Base-by-base conservation (phyloP, 2,888 invertebrate species). In the Cerceris rybyensis region DNA sequence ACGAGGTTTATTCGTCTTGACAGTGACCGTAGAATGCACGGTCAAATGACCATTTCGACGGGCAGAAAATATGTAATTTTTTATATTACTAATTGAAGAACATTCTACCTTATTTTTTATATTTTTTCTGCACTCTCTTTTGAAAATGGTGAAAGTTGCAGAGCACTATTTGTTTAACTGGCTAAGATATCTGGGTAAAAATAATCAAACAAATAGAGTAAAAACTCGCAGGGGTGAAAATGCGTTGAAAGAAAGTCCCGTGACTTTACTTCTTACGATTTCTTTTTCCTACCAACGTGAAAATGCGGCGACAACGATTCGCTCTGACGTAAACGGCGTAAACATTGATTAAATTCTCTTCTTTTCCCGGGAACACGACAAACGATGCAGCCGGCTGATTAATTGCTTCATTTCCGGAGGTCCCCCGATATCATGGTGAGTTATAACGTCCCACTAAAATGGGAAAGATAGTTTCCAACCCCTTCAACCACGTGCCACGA, bases 401-500 rank as follows among this genome's bases (percentile, higher is more conserved):
- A 49, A 65, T 75, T 60, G 75, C 65, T 70, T 75, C 55, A 70
- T 75, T 75, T 75, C 70, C 75, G 64, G 28, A 11, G 52, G n/a
- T 59, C 42, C 43, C 71, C 55, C 70, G 54, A 14, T 57, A 28
- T 43, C 63, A 28, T 39, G 16, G 60, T 46, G n/a, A 59, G 59
- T 50, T n/a, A 42, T 49, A 41, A 52, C 61, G 46, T 43, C 28
- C 14, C 46, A 9, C 14, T 16, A 43, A 39, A 52, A 54, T 43
- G 42, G 41, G 60, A 41, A 73, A 54, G 42, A 58, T 42, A 28
- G 28, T 55, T 28, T 55, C 17, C 58, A 57, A n/a, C 41, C 6
- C 42, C 55, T 17, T 16, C 7, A 9, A 7, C 6, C 42, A 46
- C 61, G 52, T 39, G 41, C 8, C 7, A 49, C 54, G 8, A 54